These are phyloP conservation scores for Procavia capensis DNA, from an alignment of 2,113 vertebrate species.

Conservation along the genomic window DNA sequence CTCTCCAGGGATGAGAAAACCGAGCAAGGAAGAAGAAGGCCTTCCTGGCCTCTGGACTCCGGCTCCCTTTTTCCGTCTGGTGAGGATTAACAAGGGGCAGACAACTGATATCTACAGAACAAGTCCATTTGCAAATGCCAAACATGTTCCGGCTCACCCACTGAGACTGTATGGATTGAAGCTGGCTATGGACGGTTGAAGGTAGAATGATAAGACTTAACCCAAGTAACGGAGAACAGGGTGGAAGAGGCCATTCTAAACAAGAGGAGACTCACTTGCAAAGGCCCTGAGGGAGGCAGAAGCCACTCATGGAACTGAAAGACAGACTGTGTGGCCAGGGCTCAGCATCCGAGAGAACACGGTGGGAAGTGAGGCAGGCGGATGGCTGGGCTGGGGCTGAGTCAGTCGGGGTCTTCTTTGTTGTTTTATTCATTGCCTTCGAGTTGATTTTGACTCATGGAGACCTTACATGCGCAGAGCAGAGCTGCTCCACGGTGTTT, in stretches of 20 bases:
- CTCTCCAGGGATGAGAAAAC: not conserved
- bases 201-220: not conserved
- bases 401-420: not conserved
- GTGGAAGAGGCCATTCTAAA: not conserved
- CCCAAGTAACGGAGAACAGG: no score
- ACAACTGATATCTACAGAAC: not conserved
- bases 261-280: not conserved
- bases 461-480: not conserved
- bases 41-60: not conserved
- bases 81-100: not conserved
- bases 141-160: not conserved
- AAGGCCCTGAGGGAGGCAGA: not conserved
- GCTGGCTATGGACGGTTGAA: not conserved
- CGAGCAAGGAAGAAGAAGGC: not conserved
- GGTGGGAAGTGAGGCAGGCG: rapidly evolving
- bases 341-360: not conserved
- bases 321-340: not conserved
- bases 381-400: no score
- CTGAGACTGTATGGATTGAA: not conserved
- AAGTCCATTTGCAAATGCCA: no score
- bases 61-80: not conserved
- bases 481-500: not conserved
- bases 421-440: not conserved
- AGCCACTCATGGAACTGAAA: not conserved
- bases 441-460: not conserved